Evolutionary conservation across 2,888 invertebrate genomes (phyloP).

Genomic region (Pandemis cinnamomeana): DNA sequence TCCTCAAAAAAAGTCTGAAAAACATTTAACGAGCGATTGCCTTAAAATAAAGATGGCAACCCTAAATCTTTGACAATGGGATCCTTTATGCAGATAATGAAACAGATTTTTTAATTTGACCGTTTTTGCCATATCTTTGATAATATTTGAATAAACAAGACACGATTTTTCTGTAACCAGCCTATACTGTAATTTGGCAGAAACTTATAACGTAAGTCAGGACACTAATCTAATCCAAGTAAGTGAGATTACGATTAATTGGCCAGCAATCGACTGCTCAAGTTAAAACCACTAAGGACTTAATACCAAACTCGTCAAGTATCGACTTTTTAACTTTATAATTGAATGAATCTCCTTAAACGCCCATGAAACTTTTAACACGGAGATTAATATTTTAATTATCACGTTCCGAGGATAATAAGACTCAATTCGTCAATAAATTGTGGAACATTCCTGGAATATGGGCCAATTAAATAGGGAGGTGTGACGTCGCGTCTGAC

Average conservation of each 20-base stretch:
- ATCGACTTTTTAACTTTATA: constrained; percentile 22
- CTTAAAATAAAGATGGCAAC: no score
- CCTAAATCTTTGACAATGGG: no score
- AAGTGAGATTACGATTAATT: not conserved
- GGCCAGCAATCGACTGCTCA: not conserved
- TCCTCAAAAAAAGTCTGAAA: no score
- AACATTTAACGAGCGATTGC: no score
- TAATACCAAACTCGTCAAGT: constrained; percentile 8
- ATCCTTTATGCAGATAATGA: no score
- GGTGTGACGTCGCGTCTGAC: not conserved
- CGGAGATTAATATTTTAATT: constrained; percentile 37
- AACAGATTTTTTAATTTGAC: no score
- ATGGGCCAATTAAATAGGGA: constrained; percentile 10
- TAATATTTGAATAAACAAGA: no score
- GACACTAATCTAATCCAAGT: not conserved
- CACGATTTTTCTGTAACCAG: no score
- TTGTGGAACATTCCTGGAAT: constrained; percentile 19
- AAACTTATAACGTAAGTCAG: not conserved
- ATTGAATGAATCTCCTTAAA: constrained; percentile 35
- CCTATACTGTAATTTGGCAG: not conserved
- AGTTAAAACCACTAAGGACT: constrained; percentile 2
- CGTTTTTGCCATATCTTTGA: no score
- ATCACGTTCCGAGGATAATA: constrained; percentile 35
- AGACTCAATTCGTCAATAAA: constrained; percentile 35
- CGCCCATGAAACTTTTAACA: constrained; percentile 28